phyloP scores from a whole-genome alignment of 2,888 invertebrate genomes.

The Meiosimyza platycephala region DNA sequence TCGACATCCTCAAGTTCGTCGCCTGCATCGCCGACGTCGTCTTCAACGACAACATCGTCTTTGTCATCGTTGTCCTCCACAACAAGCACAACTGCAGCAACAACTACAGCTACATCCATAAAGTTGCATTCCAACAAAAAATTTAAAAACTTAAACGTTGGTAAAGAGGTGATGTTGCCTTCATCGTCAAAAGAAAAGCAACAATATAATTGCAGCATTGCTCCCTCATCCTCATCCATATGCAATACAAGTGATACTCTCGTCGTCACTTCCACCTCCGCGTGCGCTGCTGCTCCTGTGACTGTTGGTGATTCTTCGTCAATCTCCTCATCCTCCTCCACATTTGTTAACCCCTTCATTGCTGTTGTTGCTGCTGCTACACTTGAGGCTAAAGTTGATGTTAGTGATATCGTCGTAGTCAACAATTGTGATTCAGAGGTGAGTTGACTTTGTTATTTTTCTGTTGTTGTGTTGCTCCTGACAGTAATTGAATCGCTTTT shows the following conservation, averaged over 20 bases:
- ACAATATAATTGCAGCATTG: slow-evolving; percentile 54
- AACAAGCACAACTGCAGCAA: neutral
- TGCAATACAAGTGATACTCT: slow-evolving; percentile 47
- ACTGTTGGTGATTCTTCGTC: neutral
- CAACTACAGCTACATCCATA: slow-evolving; percentile 7
- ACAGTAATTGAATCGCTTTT: slow-evolving; percentile 21
- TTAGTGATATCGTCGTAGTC: slow-evolving; percentile 23
- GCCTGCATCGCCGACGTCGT: too few relatives aligned
- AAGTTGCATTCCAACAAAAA: slow-evolving; percentile 52
- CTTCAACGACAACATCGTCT: slow-evolving; percentile 4
- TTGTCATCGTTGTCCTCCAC: slow-evolving; percentile 19
- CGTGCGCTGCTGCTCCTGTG: slow-evolving; percentile 5
- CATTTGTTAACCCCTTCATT: slow-evolving; percentile 19
- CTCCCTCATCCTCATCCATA: slow-evolving; percentile 40
- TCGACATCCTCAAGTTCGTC: slow-evolving; percentile 9
- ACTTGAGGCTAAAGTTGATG: slow-evolving; percentile 41
- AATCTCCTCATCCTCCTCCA: slow-evolving; percentile 18
- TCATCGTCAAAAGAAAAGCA: slow-evolving; percentile 61
- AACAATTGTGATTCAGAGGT: slow-evolving; percentile 54
- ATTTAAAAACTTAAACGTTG: slow-evolving; percentile 62
- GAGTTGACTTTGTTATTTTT: slow-evolving; percentile 45
- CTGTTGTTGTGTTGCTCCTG: slow-evolving; percentile 3
- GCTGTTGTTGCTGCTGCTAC: slow-evolving; percentile 14
- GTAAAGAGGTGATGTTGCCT: slow-evolving; percentile 62
- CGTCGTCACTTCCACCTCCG: slow-evolving; percentile 29